phyloP scores from a whole-genome alignment of 1,140 invertebrate genomes.

The Danaus melanippus region DNA sequence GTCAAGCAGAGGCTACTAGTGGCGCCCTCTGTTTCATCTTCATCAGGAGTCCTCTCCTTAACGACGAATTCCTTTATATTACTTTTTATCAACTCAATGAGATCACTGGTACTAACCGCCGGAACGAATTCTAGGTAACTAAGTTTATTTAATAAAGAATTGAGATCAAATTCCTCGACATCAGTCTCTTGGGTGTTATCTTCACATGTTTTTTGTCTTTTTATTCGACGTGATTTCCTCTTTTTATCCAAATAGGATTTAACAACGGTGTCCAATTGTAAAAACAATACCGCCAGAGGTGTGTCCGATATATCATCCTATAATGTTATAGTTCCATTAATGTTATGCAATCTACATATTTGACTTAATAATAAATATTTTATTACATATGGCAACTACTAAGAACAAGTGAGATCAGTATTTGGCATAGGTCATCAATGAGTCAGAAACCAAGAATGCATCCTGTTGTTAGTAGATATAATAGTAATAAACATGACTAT shows the following conservation, averaged over 20 bases:
- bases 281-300: conserved; percentile 59
- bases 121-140: conserved; percentile 38
- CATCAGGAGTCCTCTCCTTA: conserved; percentile 29
- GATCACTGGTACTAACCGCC: conserved; percentile 35
- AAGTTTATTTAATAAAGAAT: conserved; percentile 38
- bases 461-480: no score
- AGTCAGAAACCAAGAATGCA: no score
- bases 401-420: no score
- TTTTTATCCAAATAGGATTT: conserved; percentile 53
- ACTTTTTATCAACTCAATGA: conserved; percentile 49
- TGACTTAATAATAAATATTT: no score
- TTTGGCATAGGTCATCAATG: no score
- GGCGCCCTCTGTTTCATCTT: conserved; percentile 49
- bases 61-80: conserved; percentile 46
- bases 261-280: conserved; percentile 62
- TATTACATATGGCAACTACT: no score
- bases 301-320: conserved; percentile 65
- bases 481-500: no score
- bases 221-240: conserved; percentile 48
- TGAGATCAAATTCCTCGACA: conserved; percentile 43
- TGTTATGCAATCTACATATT: not conserved
- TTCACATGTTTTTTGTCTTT: conserved; percentile 56
- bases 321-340: conserved; percentile 22
- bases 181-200: conserved; percentile 19
- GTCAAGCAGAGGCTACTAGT: conserved; percentile 47